Evolutionary conservation across 2,888 invertebrate species (phyloP).

Genomic region (Drosophila niveifrons): DNA sequence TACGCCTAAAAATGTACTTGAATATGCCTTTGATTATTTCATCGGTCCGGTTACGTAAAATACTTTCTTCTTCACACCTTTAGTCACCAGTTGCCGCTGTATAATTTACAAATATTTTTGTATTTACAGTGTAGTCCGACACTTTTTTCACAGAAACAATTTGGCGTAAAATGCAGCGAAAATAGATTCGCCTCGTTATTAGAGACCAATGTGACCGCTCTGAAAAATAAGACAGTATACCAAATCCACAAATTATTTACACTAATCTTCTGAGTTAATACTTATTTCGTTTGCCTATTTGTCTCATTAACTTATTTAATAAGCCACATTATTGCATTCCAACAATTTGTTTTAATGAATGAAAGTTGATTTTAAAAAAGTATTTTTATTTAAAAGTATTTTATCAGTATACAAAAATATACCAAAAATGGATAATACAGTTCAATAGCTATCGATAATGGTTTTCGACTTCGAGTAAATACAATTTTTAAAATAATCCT

Average conservation of each 20-base stretch:
- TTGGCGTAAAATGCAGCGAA: conserved; percentile 59
- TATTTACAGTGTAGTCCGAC: conserved; percentile 54
- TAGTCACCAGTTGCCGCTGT: conserved; percentile 3
- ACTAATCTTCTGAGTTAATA: no score
- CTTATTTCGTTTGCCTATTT: no score
- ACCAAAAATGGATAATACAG: no score
- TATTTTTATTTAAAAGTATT: background rate
- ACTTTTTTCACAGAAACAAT: conserved; percentile 64
- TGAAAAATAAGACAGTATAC: background rate
- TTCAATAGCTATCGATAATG: background rate
- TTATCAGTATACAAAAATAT: background rate
- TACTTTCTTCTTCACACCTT: conserved; percentile 5
- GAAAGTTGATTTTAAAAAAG: background rate
- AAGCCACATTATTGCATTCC: no score
- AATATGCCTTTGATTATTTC: conserved; percentile 14
- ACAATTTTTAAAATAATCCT: no score
- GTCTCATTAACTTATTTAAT: no score
- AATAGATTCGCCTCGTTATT: conserved; percentile 58
- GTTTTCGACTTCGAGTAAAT: no score
- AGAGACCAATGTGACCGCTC: conserved; percentile 34
- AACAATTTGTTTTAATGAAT: no score
- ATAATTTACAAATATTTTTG: conserved; percentile 29
- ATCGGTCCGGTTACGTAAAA: background rate
- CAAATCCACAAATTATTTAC: background rate
- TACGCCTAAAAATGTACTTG: conserved; percentile 13